Evolutionary conservation across 2,797 vertebrate genomes (phyloP).

Genomic region (Sebastes taczanowskii): DNA sequence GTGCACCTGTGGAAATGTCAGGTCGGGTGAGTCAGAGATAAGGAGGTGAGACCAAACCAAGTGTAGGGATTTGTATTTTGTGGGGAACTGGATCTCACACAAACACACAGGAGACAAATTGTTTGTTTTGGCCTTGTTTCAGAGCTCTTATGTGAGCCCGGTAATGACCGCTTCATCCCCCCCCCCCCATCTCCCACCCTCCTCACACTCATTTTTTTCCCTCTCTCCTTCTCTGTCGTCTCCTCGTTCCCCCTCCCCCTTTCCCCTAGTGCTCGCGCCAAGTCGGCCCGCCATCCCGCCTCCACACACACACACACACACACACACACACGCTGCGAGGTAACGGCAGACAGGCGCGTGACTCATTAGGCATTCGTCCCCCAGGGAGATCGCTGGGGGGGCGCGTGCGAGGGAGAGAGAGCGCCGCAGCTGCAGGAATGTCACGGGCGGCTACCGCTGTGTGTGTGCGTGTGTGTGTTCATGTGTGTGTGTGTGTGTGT

Average conservation of each 20-base stretch:
- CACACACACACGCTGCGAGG: constrained; percentile 75
- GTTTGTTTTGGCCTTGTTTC: constrained; percentile 71
- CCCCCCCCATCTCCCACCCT: background rate
- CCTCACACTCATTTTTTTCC: constrained; percentile 20
- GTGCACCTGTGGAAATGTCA: constrained; percentile 51
- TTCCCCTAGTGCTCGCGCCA: constrained; percentile 76
- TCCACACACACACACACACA: constrained; percentile 53
- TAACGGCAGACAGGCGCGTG: constrained; percentile 88
- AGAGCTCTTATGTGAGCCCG: constrained; percentile 62
- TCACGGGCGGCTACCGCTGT: constrained; percentile 81
- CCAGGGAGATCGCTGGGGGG: constrained; percentile 84
- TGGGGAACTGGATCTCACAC: constrained; percentile 28
- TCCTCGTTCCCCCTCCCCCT: constrained; percentile 60
- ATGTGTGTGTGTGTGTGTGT: background rate
- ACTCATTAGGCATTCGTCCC: constrained; percentile 89
- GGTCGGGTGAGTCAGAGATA: constrained; percentile 3
- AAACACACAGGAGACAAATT: constrained; percentile 45
- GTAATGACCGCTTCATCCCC: constrained; percentile 68
- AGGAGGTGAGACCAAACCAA: constrained; percentile 33
- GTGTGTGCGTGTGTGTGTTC: constrained; percentile 25
- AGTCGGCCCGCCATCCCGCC: constrained; percentile 83
- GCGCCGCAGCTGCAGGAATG: constrained; percentile 86
- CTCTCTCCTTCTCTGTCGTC: constrained; percentile 48
- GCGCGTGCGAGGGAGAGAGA: constrained; percentile 79
- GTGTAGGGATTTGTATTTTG: constrained; percentile 23